Percentiles rank a stretch among this genome's conserved stretches.
Evolutionary conservation across 2,113 vertebrate genomes (phyloP).

Genomic region (Microcebus murinus): DNA sequence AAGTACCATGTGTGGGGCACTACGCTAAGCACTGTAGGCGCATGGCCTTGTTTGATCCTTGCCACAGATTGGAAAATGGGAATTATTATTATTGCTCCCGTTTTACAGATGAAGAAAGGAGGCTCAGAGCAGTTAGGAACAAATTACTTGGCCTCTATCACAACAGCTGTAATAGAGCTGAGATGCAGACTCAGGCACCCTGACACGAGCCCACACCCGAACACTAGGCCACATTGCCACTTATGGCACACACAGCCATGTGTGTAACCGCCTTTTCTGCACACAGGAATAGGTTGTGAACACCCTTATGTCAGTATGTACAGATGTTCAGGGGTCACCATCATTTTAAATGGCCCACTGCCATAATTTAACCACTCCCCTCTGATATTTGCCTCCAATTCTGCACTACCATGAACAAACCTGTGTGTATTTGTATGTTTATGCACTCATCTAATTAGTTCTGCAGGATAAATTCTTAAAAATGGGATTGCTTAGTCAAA

Average conservation of each 20-base stretch:
- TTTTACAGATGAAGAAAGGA: not conserved
- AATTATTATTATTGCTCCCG: not conserved
- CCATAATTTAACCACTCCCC: not conserved
- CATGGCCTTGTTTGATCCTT: accelerated
- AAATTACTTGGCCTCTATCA: not conserved
- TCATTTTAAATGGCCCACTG: not conserved
- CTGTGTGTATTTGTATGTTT: no score
- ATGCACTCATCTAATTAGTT: not conserved
- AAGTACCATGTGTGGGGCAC: accelerated
- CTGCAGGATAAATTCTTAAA: not conserved
- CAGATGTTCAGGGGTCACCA: not conserved
- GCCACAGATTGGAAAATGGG: not conserved
- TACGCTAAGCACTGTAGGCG: not conserved
- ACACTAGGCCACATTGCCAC: not conserved
- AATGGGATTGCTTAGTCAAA: not conserved
- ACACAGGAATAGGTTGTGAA: not conserved
- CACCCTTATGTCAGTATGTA: accelerated
- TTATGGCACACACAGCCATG: not conserved
- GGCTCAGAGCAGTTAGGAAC: not conserved
- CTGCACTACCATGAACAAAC: not conserved
- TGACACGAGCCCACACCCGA: not conserved
- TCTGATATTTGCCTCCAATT: not conserved
- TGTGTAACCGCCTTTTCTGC: no score
- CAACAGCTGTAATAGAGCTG: not conserved
- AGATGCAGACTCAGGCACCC: not conserved